These are phyloP conservation scores for Butastur rufipennis DNA, from an alignment of 2,113 vertebrate species.

Conservation along the genomic window DNA sequence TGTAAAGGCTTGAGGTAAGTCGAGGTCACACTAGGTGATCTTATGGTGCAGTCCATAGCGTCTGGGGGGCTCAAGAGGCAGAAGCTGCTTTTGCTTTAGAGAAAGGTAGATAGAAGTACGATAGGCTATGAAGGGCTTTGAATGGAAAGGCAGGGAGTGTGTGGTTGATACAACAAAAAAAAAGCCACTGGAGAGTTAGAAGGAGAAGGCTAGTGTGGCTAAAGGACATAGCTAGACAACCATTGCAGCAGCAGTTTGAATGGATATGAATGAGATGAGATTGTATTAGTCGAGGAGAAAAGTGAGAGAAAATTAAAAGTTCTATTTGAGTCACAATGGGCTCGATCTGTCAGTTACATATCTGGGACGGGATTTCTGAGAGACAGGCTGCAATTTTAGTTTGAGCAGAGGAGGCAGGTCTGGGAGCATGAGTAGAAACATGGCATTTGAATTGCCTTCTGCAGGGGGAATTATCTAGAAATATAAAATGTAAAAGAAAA, in stretches of 20 bases:
- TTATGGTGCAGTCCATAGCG: neutral
- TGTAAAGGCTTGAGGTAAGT: neutral
- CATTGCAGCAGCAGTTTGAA: neutral
- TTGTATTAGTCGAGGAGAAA: neutral
- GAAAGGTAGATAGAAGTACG: neutral
- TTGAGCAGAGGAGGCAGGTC: neutral
- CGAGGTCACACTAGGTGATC: neutral
- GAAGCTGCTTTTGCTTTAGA: neutral
- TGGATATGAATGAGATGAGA: neutral
- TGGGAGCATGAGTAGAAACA: neutral
- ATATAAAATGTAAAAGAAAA: neutral
- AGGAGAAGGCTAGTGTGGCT: neutral
- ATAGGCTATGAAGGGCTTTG: neutral
- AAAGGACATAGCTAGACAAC: neutral
- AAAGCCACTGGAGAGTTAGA: neutral
- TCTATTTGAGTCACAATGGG: neutral
- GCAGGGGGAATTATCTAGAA: neutral
- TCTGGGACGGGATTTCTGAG: neutral
- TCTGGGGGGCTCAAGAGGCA: neutral
- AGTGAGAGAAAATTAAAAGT: neutral
- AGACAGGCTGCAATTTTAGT: conserved; percentile 7
- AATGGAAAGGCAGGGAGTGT: neutral
- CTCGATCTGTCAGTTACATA: fast-evolving
- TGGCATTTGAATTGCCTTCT: neutral
- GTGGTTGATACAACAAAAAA: neutral